A percentile compares a stretch with the other conserved stretches of the same genome.
phyloP scores from a whole-genome alignment of 92 coral and sea anemone species.

The Epizoanthus stellaris region DNA sequence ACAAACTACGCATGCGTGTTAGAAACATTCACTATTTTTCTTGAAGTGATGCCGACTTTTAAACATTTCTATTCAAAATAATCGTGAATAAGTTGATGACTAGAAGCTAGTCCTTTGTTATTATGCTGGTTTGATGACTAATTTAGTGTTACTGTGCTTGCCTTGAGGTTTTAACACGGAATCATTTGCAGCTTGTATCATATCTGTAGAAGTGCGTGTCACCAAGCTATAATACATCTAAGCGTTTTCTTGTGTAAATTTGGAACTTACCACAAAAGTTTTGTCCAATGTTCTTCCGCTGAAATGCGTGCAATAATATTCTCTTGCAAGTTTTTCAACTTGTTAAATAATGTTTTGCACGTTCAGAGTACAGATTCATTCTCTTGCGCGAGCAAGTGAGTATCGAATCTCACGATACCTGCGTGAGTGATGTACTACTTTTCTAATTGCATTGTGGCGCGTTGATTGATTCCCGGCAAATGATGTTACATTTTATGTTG shows the following conservation, averaged over 20 bases:
- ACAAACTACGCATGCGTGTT: too few relatives aligned
- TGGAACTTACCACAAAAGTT: too few relatives aligned
- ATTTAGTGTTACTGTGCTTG: too few relatives aligned
- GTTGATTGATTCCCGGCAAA: not conserved
- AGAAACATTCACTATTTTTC: too few relatives aligned
- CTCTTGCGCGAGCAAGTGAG: slow-evolving; percentile 9
- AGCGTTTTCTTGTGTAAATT: too few relatives aligned
- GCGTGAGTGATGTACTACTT: not conserved
- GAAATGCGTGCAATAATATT: not conserved
- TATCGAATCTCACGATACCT: not conserved
- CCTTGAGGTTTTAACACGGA: not conserved
- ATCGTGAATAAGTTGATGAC: too few relatives aligned
- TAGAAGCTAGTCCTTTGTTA: not conserved
- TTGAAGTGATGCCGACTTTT: too few relatives aligned
- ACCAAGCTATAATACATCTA: too few relatives aligned
- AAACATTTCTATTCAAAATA: too few relatives aligned
- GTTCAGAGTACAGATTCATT: not conserved
- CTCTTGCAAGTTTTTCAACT: not conserved
- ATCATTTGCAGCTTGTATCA: not conserved
- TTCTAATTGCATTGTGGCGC: slow-evolving; percentile 30
- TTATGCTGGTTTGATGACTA: too few relatives aligned
- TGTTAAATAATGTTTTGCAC: not conserved
- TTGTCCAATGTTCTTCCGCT: not conserved
- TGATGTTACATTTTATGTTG: not conserved
- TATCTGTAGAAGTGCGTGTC: too few relatives aligned